Evolutionary conservation across 2,113 vertebrate species (phyloP).

Genomic region (Ifrita kowaldi): DNA sequence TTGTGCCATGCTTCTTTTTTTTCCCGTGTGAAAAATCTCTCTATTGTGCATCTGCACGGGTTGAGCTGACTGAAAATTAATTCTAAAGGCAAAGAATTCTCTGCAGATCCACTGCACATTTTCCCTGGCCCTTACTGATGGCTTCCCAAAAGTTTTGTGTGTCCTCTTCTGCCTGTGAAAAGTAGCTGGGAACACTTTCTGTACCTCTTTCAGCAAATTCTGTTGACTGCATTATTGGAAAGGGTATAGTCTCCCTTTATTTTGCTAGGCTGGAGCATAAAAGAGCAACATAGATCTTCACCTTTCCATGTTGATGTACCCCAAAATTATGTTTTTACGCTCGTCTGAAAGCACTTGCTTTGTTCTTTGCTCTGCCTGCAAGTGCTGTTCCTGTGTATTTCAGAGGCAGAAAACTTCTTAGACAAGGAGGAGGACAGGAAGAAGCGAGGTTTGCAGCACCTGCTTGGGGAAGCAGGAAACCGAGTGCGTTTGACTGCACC

Average conservation of each 20-base stretch:
- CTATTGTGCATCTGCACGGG: background rate
- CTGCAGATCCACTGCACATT: background rate
- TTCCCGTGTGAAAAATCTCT: background rate
- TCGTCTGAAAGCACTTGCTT: background rate
- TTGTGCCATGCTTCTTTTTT: background rate
- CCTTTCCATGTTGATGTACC: background rate
- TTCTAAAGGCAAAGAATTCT: background rate
- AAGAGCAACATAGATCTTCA: background rate
- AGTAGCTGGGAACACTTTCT: background rate
- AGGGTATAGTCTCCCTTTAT: background rate
- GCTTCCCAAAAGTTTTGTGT: background rate
- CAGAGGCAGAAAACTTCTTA: background rate
- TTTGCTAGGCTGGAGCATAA: background rate
- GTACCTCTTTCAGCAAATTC: background rate
- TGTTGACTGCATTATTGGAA: background rate
- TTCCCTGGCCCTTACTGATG: background rate
- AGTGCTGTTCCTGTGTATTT: background rate
- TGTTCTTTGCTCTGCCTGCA: background rate
- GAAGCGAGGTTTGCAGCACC: background rate
- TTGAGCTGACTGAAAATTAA: background rate
- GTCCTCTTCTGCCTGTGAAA: background rate
- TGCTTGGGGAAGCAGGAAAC: background rate
- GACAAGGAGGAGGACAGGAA: background rate
- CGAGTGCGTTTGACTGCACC: fast-evolving
- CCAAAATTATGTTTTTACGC: background rate